Evolutionary conservation across 2,888 invertebrate genomes (phyloP), one percentile per base, ranked within the genome.

Genomic region (Villa cingulata): DNA sequence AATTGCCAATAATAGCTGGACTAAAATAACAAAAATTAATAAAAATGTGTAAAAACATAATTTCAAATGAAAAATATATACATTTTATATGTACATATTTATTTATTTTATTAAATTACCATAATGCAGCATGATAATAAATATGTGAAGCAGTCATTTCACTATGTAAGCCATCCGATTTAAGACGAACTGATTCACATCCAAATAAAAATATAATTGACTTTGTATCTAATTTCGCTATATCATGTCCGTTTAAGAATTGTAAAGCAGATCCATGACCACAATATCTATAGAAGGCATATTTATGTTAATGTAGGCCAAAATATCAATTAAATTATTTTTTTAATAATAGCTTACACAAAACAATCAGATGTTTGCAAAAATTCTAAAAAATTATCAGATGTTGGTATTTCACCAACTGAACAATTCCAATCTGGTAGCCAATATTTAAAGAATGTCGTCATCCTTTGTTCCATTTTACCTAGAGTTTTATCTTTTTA

Each of bases 241-340:
- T 68, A 52, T 72, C 66, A 37, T 74, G 72, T 20, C 72, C 71
- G 16, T 72, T 67, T 42, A 80, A 65, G 57, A 74, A 78, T 57
- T 77, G 76, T 38, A 73, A 66, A 1, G 83, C 83, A 50, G 75
- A 74, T 4, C 83, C 82, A 62, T 85, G 83, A 20, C 83, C 84
- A 58, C 74, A 75, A 62, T 81, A 84, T 16, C 81, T 81, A 58
- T 41, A 60, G 48, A 43, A 23, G 23, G 36, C 37, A 37, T 29
- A 48, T 41, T 45, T 39, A n/a, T 18, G 16, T 43, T 43, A 23
- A 23, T 23, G 2, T 37, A 49, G 40, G 12, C 20, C 41, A 19
- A 12, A 19, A 44, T 48, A 36, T 19, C 10, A 16, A 46, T 44
- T 45, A 14, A 9, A 4, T 37, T 16, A 38, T 7, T 9, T 17